Evolutionary conservation across 2,888 invertebrate species (phyloP).

Genomic region (Apomyelois bistriatella): DNA sequence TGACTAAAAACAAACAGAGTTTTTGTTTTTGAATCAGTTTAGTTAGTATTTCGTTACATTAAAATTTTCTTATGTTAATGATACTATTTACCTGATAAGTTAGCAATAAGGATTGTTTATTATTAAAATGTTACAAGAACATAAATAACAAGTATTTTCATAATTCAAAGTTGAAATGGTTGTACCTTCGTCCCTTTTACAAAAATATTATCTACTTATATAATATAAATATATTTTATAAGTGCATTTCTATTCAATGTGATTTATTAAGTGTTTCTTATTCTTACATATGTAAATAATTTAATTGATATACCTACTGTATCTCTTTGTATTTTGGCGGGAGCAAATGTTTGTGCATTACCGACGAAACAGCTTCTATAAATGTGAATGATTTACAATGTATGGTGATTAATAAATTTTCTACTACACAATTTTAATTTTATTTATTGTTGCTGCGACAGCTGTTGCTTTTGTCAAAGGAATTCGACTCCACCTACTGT

Average conservation of each 20-base stretch:
- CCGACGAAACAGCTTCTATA: constrained; percentile 61
- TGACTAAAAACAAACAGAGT: no score
- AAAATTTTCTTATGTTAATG: constrained; percentile 3
- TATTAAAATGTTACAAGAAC: constrained; percentile 44
- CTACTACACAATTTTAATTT: constrained; percentile 42
- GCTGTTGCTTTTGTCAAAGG: no score
- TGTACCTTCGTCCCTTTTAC: constrained; percentile 73
- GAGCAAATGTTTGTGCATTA: constrained; percentile 73
- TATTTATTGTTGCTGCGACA: constrained; percentile 15
- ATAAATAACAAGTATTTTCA: constrained; percentile 57
- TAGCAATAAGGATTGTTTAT: constrained; percentile 64
- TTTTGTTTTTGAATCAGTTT: not conserved
- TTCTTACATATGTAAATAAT: constrained; percentile 48
- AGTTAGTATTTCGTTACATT: constrained; percentile 14
- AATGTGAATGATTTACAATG: constrained; percentile 64
- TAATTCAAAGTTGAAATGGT: constrained; percentile 55
- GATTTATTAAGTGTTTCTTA: constrained; percentile 50
- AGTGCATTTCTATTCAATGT: constrained; percentile 61
- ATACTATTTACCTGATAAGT: constrained; percentile 52
- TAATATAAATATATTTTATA: constrained; percentile 44
- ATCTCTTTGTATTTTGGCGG: constrained; percentile 31
- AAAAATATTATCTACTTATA: constrained; percentile 30
- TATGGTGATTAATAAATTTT: constrained; percentile 67
- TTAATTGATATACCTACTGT: constrained; percentile 31
- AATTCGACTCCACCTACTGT: no score